Percentiles rank a stretch among this genome's conserved stretches.
These are phyloP conservation scores for Leistus spinibarbis DNA, from an alignment of 2,888 invertebrate species.

Conservation along the genomic window DNA sequence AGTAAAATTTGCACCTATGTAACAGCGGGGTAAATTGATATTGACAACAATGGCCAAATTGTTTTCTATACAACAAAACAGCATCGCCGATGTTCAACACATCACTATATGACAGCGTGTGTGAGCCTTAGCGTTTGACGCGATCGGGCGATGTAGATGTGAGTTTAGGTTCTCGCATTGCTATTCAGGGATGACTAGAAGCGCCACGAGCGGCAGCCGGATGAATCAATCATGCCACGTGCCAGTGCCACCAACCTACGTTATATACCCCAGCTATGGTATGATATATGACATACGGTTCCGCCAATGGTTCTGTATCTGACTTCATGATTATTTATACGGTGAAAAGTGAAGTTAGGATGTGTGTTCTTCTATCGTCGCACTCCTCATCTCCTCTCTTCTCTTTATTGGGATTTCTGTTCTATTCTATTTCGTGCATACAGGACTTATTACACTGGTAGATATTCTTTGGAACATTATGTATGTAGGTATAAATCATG, in stretches of 20 bases:
- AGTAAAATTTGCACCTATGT: not conserved
- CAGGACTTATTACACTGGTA: slow-evolving; percentile 5
- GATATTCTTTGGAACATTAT: not conserved
- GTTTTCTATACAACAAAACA: too few species aligned
- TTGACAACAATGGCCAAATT: not conserved
- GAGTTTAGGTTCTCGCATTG: not conserved
- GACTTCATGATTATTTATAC: slow-evolving; percentile 36
- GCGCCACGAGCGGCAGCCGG: slow-evolving; percentile 15
- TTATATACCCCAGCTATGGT: slow-evolving; percentile 9
- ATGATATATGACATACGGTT: slow-evolving; percentile 35
- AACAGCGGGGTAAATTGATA: not conserved
- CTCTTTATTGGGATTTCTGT: not conserved
- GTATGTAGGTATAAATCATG: slow-evolving; percentile 4
- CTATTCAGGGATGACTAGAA: not conserved
- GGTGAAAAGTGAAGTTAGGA: slow-evolving; percentile 1
- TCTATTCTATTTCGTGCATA: not conserved
- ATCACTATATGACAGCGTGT: not conserved
- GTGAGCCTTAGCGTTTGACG: not conserved
- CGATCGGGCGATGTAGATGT: not conserved
- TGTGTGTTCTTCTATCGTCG: not conserved
- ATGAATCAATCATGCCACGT: slow-evolving; percentile 32
- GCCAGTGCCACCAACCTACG: slow-evolving; percentile 20
- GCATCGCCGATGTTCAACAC: not conserved
- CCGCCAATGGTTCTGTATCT: slow-evolving; percentile 30
- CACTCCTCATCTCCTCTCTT: not conserved